phyloP scores from a whole-genome alignment of 1,140 invertebrate genomes.

The Dendroctonus ponderosae region DNA sequence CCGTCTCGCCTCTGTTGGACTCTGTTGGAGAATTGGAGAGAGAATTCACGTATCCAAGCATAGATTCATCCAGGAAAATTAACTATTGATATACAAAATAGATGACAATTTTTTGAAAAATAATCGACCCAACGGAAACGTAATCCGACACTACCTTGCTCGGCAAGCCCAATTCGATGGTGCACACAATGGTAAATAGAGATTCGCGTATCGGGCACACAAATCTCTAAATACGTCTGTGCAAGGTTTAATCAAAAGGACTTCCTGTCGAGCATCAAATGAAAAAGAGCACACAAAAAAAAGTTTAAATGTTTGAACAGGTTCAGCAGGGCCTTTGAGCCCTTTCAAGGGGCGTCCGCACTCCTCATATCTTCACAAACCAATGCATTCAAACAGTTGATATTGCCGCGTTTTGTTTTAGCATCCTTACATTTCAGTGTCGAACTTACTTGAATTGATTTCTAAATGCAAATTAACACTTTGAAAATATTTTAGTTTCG shows the following conservation, averaged over 20 bases:
- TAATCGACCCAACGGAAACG: slow-evolving; percentile 10
- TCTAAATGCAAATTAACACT: no score
- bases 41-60: no score
- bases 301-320: slow-evolving; percentile 30
- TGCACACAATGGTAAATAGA: slow-evolving; percentile 22
- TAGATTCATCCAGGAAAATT: no score
- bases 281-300: slow-evolving; percentile 21
- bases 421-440: no score
- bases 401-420: no score
- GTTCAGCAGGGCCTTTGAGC: slow-evolving; percentile 21
- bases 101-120: no score
- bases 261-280: slow-evolving; percentile 23
- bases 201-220: slow-evolving; percentile 21
- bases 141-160: slow-evolving; percentile 19
- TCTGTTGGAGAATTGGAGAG: no score
- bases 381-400: no score
- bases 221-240: slow-evolving; percentile 24
- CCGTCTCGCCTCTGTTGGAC: no score
- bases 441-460: no score
- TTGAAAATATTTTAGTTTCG: no score
- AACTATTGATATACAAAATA: no score
- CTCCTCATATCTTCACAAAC: background rate
- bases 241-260: slow-evolving; percentile 20
- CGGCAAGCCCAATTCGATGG: slow-evolving; percentile 9
- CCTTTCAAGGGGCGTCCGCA: slow-evolving; percentile 11